phyloP scores from a whole-genome alignment of 2,113 vertebrate genomes.

The Corythoichthys haematopterus region DNA sequence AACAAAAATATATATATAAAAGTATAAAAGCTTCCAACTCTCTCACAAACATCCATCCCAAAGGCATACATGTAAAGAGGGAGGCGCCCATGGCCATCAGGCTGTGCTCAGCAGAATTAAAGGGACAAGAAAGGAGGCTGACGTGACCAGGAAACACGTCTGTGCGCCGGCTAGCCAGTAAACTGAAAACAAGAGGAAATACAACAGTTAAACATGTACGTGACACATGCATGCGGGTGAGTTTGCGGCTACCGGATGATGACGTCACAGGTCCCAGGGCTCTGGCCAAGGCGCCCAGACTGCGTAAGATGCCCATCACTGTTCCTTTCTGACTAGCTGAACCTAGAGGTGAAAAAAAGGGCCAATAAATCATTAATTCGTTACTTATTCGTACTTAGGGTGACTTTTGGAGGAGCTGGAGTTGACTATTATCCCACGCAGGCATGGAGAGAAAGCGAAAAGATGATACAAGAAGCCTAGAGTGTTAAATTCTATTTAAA shows the following conservation, averaged over 20 bases:
- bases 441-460: too few relatives aligned
- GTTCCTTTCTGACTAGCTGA: slow-evolving; percentile 84
- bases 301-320: slow-evolving; percentile 91
- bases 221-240: too few relatives aligned
- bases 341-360: slow-evolving; percentile 63
- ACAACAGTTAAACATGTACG: neutral
- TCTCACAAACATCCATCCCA: too few relatives aligned
- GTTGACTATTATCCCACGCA: too few relatives aligned
- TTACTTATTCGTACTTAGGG: too few relatives aligned
- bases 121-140: slow-evolving; percentile 79
- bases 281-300: slow-evolving; percentile 87
- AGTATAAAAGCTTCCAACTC: too few relatives aligned
- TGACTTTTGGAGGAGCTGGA: too few relatives aligned
- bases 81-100: slow-evolving; percentile 12
- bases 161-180: slow-evolving; percentile 90
- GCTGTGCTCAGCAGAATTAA: slow-evolving; percentile 68
- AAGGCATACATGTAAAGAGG: too few relatives aligned
- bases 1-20: too few relatives aligned
- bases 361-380: too few relatives aligned
- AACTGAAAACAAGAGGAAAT: slow-evolving; percentile 67
- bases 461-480: too few relatives aligned
- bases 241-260: slow-evolving; percentile 72
- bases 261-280: slow-evolving; percentile 83
- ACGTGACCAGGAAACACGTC: slow-evolving; percentile 78
- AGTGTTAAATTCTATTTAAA: too few relatives aligned